These are phyloP conservation scores for Thermophis baileyi DNA, from an alignment of 2,113 vertebrate species.

Conservation along the genomic window DNA sequence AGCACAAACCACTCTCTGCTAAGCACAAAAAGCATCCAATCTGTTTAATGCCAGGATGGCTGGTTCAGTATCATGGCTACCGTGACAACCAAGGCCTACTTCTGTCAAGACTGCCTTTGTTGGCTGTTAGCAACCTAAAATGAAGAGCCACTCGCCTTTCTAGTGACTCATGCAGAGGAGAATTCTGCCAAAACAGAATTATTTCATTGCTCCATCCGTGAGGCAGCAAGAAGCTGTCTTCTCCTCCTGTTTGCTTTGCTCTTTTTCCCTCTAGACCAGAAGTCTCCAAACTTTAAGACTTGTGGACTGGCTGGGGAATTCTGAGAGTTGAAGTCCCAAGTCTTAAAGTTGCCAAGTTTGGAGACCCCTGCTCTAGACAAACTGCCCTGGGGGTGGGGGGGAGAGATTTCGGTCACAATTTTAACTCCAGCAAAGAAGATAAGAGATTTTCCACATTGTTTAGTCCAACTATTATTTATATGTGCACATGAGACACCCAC, in stretches of 20 bases:
- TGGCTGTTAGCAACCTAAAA: slow-evolving; percentile 36
- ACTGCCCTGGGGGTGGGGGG: not conserved
- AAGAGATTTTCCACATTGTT: slow-evolving; percentile 5
- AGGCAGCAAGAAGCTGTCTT: not conserved
- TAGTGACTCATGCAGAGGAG: slow-evolving; percentile 26
- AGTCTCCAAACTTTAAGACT: not conserved
- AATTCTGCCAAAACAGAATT: slow-evolving; percentile 57
- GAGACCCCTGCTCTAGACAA: not conserved
- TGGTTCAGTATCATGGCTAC: slow-evolving; percentile 5
- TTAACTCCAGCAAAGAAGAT: not conserved
- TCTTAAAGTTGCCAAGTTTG: not conserved
- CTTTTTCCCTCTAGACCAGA: not conserved
- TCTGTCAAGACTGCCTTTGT: slow-evolving; percentile 43
- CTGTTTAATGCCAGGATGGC: slow-evolving; percentile 37
- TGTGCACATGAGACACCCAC: not conserved
- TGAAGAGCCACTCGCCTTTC: slow-evolving; percentile 53
- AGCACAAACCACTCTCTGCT: not conserved
- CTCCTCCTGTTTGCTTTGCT: slow-evolving; percentile 6
- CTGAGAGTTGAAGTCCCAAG: not conserved
- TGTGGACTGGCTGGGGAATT: not conserved
- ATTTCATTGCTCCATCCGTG: slow-evolving; percentile 46
- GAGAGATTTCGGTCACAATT: not conserved
- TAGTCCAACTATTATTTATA: not conserved
- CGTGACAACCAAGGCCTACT: slow-evolving; percentile 36
- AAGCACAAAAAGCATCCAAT: slow-evolving; percentile 49